Conservation (phyloP, 2,888 invertebrate species). For the Phaonia tiefii region DNA sequence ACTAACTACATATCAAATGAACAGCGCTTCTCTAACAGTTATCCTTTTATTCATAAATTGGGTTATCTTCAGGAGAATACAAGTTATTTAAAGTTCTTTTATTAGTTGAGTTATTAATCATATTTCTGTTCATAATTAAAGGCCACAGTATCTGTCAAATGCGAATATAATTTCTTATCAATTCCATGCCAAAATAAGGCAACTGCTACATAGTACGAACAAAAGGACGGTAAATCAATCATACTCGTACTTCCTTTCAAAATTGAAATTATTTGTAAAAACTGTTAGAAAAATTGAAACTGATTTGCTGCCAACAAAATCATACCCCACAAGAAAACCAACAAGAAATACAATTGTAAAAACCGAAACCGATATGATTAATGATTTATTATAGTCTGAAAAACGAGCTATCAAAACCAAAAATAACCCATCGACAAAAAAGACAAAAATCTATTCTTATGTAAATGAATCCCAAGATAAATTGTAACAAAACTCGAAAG, state of each 20-base stretch:
- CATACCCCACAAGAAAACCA: not conserved
- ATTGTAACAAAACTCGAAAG: not conserved
- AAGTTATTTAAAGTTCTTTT: too few species aligned
- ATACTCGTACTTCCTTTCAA: not conserved
- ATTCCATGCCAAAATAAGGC: too few species aligned
- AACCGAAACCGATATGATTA: conserved; percentile 49
- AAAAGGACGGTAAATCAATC: too few species aligned
- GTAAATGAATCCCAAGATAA: conserved; percentile 9
- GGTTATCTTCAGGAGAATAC: too few species aligned
- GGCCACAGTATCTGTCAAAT: too few species aligned
- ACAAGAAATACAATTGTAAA: not conserved
- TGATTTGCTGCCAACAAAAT: conserved; percentile 49
- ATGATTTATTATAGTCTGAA: conserved; percentile 31
- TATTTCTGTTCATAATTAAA: too few species aligned
- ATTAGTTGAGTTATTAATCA: too few species aligned
- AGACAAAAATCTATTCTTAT: conserved; percentile 21
- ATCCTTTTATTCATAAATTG: too few species aligned
- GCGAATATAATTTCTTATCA: too few species aligned
- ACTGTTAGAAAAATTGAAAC: conserved; percentile 62
- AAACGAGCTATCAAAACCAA: not conserved
- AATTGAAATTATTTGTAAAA: conserved; percentile 38
- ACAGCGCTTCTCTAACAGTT: too few species aligned
- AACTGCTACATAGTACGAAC: too few species aligned
- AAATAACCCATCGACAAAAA: not conserved
- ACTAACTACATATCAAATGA: too few species aligned